Conservation (phyloP, 2,113 vertebrate species). For the Aptenodytes patagonicus region DNA sequence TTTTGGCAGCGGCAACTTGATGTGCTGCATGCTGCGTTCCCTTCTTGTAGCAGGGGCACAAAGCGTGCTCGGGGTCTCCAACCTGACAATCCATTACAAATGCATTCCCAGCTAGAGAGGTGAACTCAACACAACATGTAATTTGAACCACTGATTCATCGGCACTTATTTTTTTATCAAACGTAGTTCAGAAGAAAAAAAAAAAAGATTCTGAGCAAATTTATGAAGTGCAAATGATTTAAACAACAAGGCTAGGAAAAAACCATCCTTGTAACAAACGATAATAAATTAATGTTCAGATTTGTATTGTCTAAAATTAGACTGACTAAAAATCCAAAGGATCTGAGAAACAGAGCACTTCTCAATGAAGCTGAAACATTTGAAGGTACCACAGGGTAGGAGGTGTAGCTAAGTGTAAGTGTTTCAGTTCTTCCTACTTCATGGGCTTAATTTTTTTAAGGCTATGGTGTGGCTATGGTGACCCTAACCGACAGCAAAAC, state of each 20-base stretch:
- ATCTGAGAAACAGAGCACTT: background rate
- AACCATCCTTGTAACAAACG: background rate
- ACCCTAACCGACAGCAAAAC: background rate
- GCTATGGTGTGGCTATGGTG: background rate
- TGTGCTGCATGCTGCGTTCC: background rate
- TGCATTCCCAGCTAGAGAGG: background rate
- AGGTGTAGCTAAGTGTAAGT: background rate
- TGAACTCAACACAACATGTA: background rate
- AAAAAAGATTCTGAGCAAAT: background rate
- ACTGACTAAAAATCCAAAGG: background rate
- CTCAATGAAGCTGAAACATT: background rate
- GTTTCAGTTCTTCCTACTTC: background rate
- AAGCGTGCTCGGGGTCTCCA: background rate
- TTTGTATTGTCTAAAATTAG: background rate
- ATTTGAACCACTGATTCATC: background rate
- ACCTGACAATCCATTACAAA: background rate
- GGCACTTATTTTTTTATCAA: background rate
- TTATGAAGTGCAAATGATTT: background rate
- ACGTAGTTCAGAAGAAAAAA: background rate
- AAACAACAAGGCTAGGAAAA: background rate
- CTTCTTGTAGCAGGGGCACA: background rate
- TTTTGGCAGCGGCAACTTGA: background rate
- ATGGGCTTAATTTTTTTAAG: background rate
- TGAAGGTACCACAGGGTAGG: background rate
- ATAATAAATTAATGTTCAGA: background rate